Conservation (phyloP, 2,797 vertebrate species). For the Pseudochirops cupreus region DNA sequence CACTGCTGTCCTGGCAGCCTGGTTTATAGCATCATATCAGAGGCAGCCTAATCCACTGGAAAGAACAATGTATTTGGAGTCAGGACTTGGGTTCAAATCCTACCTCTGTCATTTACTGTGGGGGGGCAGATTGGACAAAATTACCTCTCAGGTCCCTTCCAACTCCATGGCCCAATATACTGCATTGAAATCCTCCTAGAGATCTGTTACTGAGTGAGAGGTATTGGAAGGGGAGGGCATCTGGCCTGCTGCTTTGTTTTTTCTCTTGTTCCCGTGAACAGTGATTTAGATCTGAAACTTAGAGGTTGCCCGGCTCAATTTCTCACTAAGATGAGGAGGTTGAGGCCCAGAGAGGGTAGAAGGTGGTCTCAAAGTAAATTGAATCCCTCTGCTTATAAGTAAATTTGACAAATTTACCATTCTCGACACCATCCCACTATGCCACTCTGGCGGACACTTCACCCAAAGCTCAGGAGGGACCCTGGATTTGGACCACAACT, state of each 20-base stretch:
- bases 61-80: neutral
- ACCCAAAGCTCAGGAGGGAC: neutral
- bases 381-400: neutral
- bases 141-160: neutral
- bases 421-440: neutral
- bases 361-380: neutral
- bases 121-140: neutral
- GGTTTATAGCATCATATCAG: neutral
- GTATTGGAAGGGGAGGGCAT: neutral
- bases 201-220: neutral
- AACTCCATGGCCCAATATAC: neutral
- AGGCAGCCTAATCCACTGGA: neutral
- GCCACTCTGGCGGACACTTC: neutral
- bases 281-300: neutral
- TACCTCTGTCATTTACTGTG: neutral
- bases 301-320: neutral
- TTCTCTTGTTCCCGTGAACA: neutral
- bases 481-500: neutral
- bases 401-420: neutral
- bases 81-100: neutral
- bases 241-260: neutral
- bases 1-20: neutral
- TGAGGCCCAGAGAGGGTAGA: neutral
- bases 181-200: neutral
- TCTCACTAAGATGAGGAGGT: neutral